These are phyloP conservation scores for Hippocampus mohnikei DNA, from an alignment of 2,113 vertebrate genomes.

Conservation along the genomic window DNA sequence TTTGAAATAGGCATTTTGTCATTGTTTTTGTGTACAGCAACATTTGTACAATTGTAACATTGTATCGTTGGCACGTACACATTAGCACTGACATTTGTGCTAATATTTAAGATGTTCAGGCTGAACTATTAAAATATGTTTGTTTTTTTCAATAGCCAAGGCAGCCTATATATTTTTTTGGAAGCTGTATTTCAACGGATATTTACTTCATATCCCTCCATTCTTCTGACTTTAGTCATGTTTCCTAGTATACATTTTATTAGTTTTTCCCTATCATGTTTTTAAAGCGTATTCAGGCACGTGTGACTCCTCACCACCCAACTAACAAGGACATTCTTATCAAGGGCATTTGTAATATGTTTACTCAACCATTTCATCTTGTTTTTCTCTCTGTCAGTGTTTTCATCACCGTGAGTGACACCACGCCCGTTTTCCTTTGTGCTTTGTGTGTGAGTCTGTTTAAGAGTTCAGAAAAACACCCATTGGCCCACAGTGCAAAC, in stretches of 20 bases:
- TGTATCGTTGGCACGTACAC: not conserved
- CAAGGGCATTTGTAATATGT: not conserved
- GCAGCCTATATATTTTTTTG: not conserved
- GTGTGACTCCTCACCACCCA: not conserved
- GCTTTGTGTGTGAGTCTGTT: slow-evolving; percentile 2
- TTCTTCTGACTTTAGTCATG: not conserved
- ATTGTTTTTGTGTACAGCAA: not conserved
- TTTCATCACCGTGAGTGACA: slow-evolving; percentile 8
- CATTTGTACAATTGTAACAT: not conserved
- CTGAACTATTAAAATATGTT: not conserved
- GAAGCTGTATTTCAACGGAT: not conserved
- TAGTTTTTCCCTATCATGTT: not conserved
- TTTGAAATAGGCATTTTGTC: not conserved
- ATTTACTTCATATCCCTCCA: not conserved
- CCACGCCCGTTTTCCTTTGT: slow-evolving; percentile 7
- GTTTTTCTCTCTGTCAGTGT: slow-evolving; percentile 9
- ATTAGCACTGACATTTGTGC: not conserved
- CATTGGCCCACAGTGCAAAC: not conserved
- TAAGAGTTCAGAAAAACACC: slow-evolving; percentile 3
- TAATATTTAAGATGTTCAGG: not conserved
- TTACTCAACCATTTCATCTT: slow-evolving; percentile 10
- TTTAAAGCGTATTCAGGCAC: not conserved
- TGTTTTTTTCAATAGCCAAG: not conserved
- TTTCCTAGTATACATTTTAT: not conserved
- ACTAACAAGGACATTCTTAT: slow-evolving; percentile 6